Evolutionary conservation across 1,140 invertebrate species (phyloP).

Genomic region (Caenorhabditis remanei): DNA sequence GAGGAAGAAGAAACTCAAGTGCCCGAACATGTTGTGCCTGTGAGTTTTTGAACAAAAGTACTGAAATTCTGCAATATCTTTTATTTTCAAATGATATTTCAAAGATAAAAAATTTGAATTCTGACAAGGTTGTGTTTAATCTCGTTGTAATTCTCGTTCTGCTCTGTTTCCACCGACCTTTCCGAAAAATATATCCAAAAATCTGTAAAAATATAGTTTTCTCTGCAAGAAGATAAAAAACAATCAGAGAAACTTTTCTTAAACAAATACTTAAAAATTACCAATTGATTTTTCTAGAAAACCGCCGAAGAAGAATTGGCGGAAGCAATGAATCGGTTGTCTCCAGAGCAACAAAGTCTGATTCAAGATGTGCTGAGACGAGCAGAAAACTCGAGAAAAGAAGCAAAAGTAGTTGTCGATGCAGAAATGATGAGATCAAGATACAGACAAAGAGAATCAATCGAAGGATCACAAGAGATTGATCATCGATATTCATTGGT

Average conservation of each 20-base stretch:
- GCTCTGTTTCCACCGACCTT: too few relatives aligned
- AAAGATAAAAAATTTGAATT: too few relatives aligned
- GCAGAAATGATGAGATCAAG: conserved; percentile 41
- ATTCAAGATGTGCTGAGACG: conserved; percentile 40
- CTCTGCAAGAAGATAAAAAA: too few relatives aligned
- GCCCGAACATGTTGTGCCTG: conserved; percentile 31
- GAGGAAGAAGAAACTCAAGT: conserved; percentile 28
- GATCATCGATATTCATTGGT: conserved; percentile 22
- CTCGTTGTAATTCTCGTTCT: too few relatives aligned
- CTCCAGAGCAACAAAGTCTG: conserved; percentile 38
- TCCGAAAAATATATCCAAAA: too few relatives aligned
- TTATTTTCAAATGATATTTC: too few relatives aligned
- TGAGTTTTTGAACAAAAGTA: neutral
- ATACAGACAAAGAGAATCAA: conserved; percentile 18
- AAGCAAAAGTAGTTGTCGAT: conserved; percentile 39
- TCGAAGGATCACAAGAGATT: conserved; percentile 7
- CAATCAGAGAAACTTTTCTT: too few relatives aligned
- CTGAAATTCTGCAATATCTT: too few relatives aligned
- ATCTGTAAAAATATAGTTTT: too few relatives aligned
- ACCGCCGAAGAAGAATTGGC: conserved; percentile 38
- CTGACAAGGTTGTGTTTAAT: too few relatives aligned
- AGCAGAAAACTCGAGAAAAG: conserved; percentile 34
- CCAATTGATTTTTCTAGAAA: neutral
- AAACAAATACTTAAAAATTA: too few relatives aligned
- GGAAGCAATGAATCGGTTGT: conserved; percentile 23